These are phyloP conservation scores for Ormyrus pomaceus DNA, from an alignment of 2,888 invertebrate genomes.

Conservation along the genomic window DNA sequence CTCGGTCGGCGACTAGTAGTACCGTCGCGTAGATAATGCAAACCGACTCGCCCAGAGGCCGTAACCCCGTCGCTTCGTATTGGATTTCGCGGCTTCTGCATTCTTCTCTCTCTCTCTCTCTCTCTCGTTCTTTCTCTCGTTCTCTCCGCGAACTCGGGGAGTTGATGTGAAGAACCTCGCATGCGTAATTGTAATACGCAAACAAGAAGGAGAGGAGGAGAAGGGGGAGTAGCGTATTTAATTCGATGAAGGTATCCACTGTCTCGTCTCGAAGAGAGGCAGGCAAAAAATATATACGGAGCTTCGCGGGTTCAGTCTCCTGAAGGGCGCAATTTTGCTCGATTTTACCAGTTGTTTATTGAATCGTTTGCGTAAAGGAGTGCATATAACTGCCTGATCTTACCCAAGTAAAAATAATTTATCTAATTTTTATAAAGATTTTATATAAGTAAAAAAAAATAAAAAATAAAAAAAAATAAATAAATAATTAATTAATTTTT, in stretches of 20 bases:
- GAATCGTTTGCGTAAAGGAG: no score
- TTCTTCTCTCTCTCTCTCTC: background rate
- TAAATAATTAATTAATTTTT: no score
- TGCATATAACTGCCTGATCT: no score
- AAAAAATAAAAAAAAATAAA: no score
- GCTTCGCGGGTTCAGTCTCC: no score
- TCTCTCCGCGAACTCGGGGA: background rate
- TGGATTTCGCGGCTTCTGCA: constrained; percentile 51
- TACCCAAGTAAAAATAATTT: no score
- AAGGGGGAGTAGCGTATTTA: background rate
- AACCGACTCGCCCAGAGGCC: constrained; percentile 12
- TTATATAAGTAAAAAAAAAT: no score
- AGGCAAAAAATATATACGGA: background rate
- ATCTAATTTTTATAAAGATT: no score
- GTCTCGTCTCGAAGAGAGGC: background rate
- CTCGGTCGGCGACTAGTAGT: background rate
- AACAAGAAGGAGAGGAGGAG: background rate
- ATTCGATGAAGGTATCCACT: constrained; percentile 39
- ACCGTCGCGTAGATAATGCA: background rate
- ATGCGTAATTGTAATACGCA: constrained; percentile 34
- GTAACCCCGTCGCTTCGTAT: constrained; percentile 37
- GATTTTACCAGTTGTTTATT: no score
- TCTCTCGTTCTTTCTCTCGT: background rate
- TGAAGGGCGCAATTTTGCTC: no score
- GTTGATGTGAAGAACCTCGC: constrained; percentile 38